phyloP scores from a whole-genome alignment of 64 coral and sea anemone genomes.

The Acropora tenuis region DNA sequence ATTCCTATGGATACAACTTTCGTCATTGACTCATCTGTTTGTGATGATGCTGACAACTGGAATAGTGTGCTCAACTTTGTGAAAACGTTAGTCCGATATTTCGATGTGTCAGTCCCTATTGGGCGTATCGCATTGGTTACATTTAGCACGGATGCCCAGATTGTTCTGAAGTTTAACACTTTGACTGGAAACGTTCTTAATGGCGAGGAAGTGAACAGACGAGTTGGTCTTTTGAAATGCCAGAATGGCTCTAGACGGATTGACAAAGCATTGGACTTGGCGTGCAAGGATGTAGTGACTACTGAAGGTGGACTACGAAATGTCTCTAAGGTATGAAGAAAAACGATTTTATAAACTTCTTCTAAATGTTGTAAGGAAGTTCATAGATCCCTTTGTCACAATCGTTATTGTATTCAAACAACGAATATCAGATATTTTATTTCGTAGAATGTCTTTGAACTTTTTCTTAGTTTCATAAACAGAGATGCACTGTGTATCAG shows the following conservation, averaged over 20 bases:
- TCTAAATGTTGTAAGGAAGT: too few species aligned
- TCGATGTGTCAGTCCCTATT: conserved; percentile 17
- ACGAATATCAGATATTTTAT: too few species aligned
- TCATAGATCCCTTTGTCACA: too few species aligned
- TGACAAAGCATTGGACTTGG: conserved; percentile 69
- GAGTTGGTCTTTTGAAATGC: conserved; percentile 24
- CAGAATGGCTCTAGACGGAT: conserved; percentile 56
- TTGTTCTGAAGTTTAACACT: conserved; percentile 54
- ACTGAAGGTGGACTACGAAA: conserved; percentile 46
- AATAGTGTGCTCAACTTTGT: not conserved
- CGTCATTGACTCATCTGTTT: not conserved
- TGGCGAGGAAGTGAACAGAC: conserved; percentile 3
- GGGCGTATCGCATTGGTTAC: conserved; percentile 39
- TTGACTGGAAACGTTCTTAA: conserved; percentile 36
- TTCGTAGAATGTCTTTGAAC: too few species aligned
- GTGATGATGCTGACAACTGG: not conserved
- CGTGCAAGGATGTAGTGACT: conserved; percentile 44
- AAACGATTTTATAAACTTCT: not conserved
- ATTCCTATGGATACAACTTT: conserved; percentile 20
- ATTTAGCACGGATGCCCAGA: conserved; percentile 19
- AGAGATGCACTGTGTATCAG: too few species aligned
- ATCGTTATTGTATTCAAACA: too few species aligned
- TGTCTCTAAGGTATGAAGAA: conserved; percentile 50
- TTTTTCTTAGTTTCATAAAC: too few species aligned
- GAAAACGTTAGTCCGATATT: not conserved